phyloP scores from a whole-genome alignment of 1,140 invertebrate genomes.

The Lepidurus apus region DNA sequence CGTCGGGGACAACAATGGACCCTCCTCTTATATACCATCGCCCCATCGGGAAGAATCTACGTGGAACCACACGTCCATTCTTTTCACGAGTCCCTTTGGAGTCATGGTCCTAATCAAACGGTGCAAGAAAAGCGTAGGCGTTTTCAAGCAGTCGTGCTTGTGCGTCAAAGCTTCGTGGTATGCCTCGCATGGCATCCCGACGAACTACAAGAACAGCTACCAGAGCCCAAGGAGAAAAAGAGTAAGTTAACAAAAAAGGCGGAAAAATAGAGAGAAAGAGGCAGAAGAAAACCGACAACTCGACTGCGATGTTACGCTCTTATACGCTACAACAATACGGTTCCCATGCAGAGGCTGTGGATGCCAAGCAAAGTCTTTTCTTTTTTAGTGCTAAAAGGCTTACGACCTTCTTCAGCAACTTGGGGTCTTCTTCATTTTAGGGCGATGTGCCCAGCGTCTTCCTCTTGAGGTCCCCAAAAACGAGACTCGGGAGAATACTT shows the following conservation, averaged over 20 bases:
- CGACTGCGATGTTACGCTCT: not conserved
- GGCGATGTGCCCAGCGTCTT: not conserved
- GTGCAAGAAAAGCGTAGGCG: constrained; percentile 17
- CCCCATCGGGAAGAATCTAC: not conserved
- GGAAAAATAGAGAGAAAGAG: not conserved
- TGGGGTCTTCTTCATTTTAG: constrained; percentile 15
- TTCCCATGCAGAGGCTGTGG: constrained; percentile 8
- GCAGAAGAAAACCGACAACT: not conserved
- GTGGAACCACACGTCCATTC: not conserved
- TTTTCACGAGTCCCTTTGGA: not conserved
- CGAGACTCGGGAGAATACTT: constrained; percentile 14
- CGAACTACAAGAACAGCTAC: not conserved
- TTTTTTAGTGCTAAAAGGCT: not conserved
- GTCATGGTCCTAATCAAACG: constrained; percentile 18
- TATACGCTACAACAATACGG: constrained; percentile 9
- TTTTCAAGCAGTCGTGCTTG: not conserved
- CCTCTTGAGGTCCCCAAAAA: not conserved
- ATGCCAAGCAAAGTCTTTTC: not conserved
- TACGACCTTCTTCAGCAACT: not conserved
- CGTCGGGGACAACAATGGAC: not conserved
- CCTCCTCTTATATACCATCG: not conserved
- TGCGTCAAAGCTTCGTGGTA: not conserved
- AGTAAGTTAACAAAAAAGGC: not conserved
- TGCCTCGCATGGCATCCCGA: not conserved
- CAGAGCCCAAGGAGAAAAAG: not conserved